Evolutionary conservation across 2,797 vertebrate genomes (phyloP).

Genomic region (Allenopithecus nigroviridis): DNA sequence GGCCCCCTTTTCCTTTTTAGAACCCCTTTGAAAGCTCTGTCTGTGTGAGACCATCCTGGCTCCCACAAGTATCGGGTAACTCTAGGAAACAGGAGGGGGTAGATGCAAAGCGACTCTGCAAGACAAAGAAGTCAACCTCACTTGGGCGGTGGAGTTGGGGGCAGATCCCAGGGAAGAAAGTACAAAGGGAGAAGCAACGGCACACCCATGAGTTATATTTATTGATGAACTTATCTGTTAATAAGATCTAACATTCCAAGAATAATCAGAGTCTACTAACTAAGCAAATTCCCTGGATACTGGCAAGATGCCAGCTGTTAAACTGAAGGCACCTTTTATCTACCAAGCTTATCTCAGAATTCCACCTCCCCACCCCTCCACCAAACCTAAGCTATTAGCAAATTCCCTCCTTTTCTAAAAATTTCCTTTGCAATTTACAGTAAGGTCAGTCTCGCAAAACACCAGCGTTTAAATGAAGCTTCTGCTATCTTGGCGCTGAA

Average conservation of each 20-base stretch:
- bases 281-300: constrained; percentile 76
- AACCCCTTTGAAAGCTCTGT: constrained; percentile 96
- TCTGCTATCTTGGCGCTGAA: background rate
- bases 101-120: constrained; percentile 76
- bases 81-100: constrained; percentile 84
- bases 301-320: constrained; percentile 83
- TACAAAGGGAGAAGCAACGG: constrained; percentile 65
- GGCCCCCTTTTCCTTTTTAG: constrained; percentile 93
- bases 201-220: constrained; percentile 84
- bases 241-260: constrained; percentile 88
- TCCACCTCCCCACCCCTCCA: background rate
- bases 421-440: constrained; percentile 59
- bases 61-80: constrained; percentile 99
- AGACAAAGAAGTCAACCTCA: constrained; percentile 81
- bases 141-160: constrained; percentile 72
- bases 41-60: constrained; percentile 89
- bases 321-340: constrained; percentile 82
- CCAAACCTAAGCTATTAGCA: constrained; percentile 74
- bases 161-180: constrained; percentile 65
- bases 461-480: constrained; percentile 26
- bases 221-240: constrained; percentile 83
- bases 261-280: constrained; percentile 84
- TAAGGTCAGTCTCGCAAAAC: constrained; percentile 36
- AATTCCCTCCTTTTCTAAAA: constrained; percentile 66
- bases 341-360: constrained; percentile 76